phyloP scores from a whole-genome alignment of 1,140 invertebrate genomes.

The Trichomalopsis sarcophagae region DNA sequence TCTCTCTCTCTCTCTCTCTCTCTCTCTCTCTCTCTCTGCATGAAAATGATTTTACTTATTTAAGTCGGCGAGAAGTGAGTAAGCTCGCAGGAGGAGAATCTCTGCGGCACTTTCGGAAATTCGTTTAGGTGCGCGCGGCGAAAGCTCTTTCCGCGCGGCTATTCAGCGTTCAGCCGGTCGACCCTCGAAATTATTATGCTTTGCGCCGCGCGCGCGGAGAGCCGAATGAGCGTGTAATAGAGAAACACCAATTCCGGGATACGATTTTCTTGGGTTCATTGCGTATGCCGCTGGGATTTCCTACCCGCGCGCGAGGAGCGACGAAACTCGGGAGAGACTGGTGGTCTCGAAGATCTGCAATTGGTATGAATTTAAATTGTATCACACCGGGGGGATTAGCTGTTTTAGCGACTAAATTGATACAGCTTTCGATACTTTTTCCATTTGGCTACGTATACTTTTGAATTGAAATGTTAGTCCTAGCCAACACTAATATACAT shows the following conservation, averaged over 20 bases:
- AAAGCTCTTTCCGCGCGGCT: background rate
- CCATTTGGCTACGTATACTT: too few relatives aligned
- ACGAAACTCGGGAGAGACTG: too few relatives aligned
- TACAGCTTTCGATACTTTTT: too few relatives aligned
- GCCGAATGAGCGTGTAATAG: background rate
- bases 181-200: background rate
- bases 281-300: background rate
- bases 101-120: background rate
- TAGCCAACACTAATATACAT: too few relatives aligned
- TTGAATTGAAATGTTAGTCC: too few relatives aligned
- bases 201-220: background rate
- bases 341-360: too few relatives aligned
- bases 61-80: constrained; percentile 28
- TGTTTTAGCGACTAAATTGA: too few relatives aligned
- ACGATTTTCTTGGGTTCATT: background rate
- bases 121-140: background rate
- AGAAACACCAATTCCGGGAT: background rate
- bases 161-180: too few relatives aligned
- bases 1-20: too few relatives aligned
- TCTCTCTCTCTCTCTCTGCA: constrained; percentile 2
- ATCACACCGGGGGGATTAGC: too few relatives aligned
- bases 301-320: background rate
- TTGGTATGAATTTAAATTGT: too few relatives aligned
- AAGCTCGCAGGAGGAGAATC: background rate
- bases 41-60: constrained; percentile 59